These are phyloP conservation scores for Lepidurus packardi DNA, from an alignment of 1,140 invertebrate genomes.

Conservation along the genomic window DNA sequence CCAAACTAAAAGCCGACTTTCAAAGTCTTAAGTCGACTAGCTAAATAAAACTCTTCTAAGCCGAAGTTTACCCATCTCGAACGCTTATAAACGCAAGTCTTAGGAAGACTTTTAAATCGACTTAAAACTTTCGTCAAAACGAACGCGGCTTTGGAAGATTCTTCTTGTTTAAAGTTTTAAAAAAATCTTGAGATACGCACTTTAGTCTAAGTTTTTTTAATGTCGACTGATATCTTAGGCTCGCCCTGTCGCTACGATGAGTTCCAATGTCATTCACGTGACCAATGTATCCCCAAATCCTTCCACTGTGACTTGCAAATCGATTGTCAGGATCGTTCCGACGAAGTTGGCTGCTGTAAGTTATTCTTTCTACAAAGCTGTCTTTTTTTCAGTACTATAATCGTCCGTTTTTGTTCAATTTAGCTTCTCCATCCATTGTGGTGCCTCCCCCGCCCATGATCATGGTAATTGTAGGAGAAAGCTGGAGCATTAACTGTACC, in stretches of 20 bases:
- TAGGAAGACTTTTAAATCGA: too few relatives aligned
- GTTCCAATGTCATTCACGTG: constrained; percentile 66
- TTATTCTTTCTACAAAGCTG: constrained; percentile 39
- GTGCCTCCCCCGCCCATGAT: constrained; percentile 64
- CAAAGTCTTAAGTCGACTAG: too few relatives aligned
- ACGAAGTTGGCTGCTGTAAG: constrained; percentile 88
- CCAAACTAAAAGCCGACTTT: too few relatives aligned
- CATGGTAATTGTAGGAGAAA: constrained; percentile 60
- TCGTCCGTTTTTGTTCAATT: constrained; percentile 31
- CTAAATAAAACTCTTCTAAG: too few relatives aligned
- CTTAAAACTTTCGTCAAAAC: too few relatives aligned
- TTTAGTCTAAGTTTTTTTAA: not conserved
- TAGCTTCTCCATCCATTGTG: constrained; percentile 57
- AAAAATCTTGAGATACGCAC: too few relatives aligned
- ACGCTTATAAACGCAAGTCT: too few relatives aligned
- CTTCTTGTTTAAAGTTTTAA: too few relatives aligned
- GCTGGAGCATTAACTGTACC: constrained; percentile 72
- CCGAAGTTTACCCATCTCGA: too few relatives aligned
- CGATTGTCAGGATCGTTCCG: constrained; percentile 82
- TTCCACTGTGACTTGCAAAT: constrained; percentile 87
- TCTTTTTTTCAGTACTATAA: not conserved
- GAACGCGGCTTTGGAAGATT: too few relatives aligned
- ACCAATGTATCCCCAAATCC: constrained; percentile 85
- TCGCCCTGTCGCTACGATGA: constrained; percentile 71
- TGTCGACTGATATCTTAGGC: constrained; percentile 43